A percentile compares a stretch with the other conserved stretches of the same genome.
These are phyloP conservation scores for Globicephala melas DNA, from an alignment of 2,113 vertebrate species.

Conservation along the genomic window DNA sequence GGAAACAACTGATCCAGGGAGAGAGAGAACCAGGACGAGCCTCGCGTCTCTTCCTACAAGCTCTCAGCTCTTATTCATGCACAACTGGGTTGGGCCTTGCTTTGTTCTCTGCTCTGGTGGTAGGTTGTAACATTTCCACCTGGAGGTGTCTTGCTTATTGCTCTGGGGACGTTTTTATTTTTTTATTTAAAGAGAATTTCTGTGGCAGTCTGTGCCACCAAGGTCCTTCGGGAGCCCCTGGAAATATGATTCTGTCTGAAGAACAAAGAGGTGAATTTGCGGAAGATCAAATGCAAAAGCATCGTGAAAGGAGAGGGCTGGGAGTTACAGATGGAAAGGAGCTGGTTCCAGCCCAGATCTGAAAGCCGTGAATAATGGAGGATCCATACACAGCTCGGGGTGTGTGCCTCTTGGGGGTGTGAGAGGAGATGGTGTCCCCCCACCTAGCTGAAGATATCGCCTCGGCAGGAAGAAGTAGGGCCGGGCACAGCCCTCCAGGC, in stretches of 20 bases:
- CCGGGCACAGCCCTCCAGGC: background rate
- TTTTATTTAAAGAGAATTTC: conserved; percentile 68
- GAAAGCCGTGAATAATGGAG: conserved; percentile 52
- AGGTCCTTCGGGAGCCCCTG: conserved; percentile 31
- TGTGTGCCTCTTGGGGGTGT: background rate
- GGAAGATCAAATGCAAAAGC: conserved; percentile 67
- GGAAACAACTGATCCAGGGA: background rate
- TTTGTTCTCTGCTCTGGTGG: conserved; percentile 55
- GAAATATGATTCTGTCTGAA: conserved; percentile 70
- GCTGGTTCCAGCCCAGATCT: conserved; percentile 25
- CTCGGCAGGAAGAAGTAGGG: background rate
- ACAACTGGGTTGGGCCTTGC: background rate
- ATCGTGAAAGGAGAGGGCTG: background rate
- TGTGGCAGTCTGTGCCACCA: conserved; percentile 34
- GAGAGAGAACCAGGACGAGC: background rate
- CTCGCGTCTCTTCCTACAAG: background rate
- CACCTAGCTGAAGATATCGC: background rate
- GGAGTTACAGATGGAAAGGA: conserved; percentile 24
- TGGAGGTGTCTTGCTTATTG: conserved; percentile 30
- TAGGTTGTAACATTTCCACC: conserved; percentile 59
- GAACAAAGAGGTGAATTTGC: conserved; percentile 73
- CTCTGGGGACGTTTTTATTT: conserved; percentile 66
- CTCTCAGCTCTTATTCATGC: background rate
- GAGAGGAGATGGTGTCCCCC: background rate
- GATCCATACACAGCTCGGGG: background rate